Conservation (phyloP, 2,113 vertebrate species). For the Picathartes gymnocephalus region DNA sequence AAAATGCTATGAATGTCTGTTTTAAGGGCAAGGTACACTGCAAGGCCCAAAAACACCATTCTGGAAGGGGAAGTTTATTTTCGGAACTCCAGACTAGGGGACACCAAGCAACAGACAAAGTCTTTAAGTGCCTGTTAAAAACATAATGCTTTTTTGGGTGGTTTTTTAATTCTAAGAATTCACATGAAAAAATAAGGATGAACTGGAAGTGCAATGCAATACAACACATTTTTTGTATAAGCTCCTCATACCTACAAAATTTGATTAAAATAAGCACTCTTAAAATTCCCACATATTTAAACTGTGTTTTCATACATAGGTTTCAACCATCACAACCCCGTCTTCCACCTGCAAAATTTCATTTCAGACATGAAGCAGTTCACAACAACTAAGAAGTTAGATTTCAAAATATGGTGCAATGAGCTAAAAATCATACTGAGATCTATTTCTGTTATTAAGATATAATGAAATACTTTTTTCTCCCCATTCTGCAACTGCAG, state of each 20-base stretch:
- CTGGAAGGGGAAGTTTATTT: background rate
- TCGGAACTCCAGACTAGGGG: background rate
- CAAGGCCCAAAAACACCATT: background rate
- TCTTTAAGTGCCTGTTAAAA: background rate
- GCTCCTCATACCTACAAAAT: background rate
- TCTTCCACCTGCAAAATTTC: background rate
- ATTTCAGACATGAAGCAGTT: background rate
- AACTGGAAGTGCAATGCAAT: background rate
- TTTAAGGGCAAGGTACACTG: background rate
- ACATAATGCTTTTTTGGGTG: background rate
- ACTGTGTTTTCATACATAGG: background rate
- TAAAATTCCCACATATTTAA: background rate
- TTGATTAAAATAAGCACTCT: background rate
- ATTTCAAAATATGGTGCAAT: background rate
- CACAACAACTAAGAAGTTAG: background rate
- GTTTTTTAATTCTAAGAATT: background rate
- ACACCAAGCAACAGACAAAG: background rate
- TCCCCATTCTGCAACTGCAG: background rate
- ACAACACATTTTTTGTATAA: background rate
- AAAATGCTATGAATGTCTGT: background rate
- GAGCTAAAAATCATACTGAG: background rate
- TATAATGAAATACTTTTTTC: background rate
- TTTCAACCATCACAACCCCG: background rate
- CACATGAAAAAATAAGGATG: background rate
- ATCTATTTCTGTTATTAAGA: background rate